These are phyloP conservation scores for Monopis laevigella DNA, from an alignment of 2,888 invertebrate genomes.

Conservation along the genomic window DNA sequence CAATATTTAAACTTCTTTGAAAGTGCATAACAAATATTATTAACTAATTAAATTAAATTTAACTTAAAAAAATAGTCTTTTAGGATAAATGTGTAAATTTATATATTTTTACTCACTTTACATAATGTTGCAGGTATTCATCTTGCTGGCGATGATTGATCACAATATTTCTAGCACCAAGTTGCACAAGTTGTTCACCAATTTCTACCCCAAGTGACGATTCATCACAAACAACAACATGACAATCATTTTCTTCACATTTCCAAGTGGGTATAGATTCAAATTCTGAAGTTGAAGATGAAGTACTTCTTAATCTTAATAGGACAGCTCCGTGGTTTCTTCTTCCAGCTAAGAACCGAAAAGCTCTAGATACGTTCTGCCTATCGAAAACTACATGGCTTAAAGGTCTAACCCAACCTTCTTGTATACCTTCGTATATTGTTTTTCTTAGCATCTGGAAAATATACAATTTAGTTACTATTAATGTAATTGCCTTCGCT, in stretches of 20 bases:
- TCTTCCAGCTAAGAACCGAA: constrained; percentile 32
- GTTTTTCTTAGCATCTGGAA: constrained; percentile 5
- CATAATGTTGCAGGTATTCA: background rate
- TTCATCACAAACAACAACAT: constrained; percentile 25
- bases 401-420: constrained; percentile 39
- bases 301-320: constrained; percentile 18
- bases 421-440: constrained; percentile 27
- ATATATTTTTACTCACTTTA: constrained; percentile 8
- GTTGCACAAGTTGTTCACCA: constrained; percentile 27
- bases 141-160: constrained; percentile 19
- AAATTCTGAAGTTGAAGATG: constrained; percentile 1
- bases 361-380: constrained; percentile 29
- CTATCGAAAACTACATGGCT: constrained; percentile 30
- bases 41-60: no score
- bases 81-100: no score
- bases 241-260: background rate
- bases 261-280: constrained; percentile 4
- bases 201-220: constrained; percentile 26
- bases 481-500: no score
- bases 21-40: no score
- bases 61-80: no score
- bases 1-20: no score
- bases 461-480: background rate
- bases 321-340: constrained; percentile 39
- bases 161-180: constrained; percentile 30